These are phyloP conservation scores for Orchesella cincta DNA, from an alignment of 1,140 invertebrate genomes.

Conservation along the genomic window DNA sequence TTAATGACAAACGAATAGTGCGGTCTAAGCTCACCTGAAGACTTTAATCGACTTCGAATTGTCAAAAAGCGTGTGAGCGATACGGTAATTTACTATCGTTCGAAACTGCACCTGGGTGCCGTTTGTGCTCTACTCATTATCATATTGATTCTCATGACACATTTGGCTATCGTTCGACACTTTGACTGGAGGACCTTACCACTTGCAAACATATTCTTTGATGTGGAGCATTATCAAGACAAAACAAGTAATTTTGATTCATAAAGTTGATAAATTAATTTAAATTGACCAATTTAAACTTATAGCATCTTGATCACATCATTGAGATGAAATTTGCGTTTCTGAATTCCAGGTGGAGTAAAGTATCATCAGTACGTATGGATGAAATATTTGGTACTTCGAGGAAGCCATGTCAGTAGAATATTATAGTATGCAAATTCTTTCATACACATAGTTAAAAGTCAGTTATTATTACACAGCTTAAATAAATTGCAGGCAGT, in stretches of 20 bases:
- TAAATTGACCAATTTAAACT: background rate
- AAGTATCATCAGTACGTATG: background rate
- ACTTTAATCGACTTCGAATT: background rate
- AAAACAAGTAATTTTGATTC: background rate
- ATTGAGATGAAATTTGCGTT: background rate
- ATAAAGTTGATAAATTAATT: background rate
- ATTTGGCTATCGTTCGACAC: background rate
- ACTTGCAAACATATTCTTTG: background rate
- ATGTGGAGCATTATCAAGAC: background rate
- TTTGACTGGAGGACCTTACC: background rate
- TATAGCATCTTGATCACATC: background rate
- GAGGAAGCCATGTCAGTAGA: background rate
- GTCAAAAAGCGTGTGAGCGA: background rate
- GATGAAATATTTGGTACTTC: background rate
- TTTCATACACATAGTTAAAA: too few species aligned
- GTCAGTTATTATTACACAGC: too few species aligned
- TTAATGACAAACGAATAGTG: background rate
- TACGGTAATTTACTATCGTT: background rate
- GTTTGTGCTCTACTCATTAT: background rate
- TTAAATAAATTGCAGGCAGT: too few species aligned
- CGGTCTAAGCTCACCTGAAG: background rate
- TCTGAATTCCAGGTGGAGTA: background rate
- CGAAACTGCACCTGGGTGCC: background rate
- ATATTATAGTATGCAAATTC: too few species aligned
- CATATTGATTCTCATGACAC: background rate